Conservation (phyloP, 1,140 invertebrate genomes). For the Drosophila athabasca region DNA sequence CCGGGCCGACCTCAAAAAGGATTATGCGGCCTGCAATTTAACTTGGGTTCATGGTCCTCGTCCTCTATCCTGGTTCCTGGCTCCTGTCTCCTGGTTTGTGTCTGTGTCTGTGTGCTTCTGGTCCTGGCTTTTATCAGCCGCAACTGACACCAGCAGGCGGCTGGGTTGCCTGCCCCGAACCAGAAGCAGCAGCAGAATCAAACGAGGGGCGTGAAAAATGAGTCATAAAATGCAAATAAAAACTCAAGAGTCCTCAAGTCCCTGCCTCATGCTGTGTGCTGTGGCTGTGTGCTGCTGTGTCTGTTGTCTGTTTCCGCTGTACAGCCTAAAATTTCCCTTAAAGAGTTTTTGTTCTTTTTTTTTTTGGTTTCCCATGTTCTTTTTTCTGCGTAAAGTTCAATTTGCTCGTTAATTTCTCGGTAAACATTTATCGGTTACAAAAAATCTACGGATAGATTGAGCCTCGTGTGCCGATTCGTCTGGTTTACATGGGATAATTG, state of each 20-base stretch:
- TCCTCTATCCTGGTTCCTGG: constrained; percentile 41
- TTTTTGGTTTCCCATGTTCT: constrained; percentile 17
- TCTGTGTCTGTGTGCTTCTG: constrained; percentile 7
- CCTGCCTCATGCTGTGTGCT: neutral
- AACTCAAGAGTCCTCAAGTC: constrained; percentile 64
- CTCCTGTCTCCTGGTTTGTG: too few species aligned
- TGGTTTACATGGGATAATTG: constrained; percentile 66
- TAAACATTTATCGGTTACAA: constrained; percentile 52
- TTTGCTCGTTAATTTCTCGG: constrained; percentile 61
- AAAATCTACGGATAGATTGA: constrained; percentile 11
- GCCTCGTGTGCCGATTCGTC: constrained; percentile 49
- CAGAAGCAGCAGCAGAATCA: neutral
- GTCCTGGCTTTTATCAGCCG: constrained; percentile 74
- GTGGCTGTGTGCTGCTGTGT: neutral
- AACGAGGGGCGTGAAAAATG: constrained; percentile 67
- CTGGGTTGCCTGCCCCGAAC: neutral
- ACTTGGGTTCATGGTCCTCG: constrained; percentile 33
- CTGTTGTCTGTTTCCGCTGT: constrained; percentile 33
- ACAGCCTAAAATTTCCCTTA: constrained; percentile 23
- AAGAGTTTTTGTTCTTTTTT: constrained; percentile 34
- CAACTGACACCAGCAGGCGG: constrained; percentile 67
- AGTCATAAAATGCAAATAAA: constrained; percentile 81
- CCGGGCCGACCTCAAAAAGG: constrained; percentile 45
- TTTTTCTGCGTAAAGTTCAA: constrained; percentile 60
- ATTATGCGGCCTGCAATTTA: constrained; percentile 71